Evolutionary conservation across 1,140 invertebrate species (phyloP).

Genomic region (Drosophila sp.): DNA sequence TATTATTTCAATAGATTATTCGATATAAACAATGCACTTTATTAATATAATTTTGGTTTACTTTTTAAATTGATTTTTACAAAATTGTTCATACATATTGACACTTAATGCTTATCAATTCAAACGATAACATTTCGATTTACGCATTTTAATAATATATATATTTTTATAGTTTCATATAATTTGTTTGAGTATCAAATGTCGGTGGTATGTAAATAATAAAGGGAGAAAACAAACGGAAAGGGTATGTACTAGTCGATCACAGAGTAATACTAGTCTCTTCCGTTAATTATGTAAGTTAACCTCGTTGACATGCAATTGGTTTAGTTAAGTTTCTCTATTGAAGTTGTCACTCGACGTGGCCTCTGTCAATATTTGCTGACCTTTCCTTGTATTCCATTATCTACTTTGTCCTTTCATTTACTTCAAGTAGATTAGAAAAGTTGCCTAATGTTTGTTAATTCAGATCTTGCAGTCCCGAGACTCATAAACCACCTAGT

Average conservation of each 20-base stretch:
- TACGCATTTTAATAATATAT: not conserved
- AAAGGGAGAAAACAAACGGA: not conserved
- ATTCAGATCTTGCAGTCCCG: not conserved
- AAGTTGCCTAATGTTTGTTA: conserved; percentile 14
- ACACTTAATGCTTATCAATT: too few relatives aligned
- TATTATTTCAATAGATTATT: too few relatives aligned
- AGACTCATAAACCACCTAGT: not conserved
- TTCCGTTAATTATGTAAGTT: conserved; percentile 43
- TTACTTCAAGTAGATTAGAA: conserved; percentile 25
- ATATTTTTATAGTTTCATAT: not conserved
- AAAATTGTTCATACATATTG: too few relatives aligned
- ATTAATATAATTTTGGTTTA: too few relatives aligned
- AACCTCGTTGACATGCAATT: conserved; percentile 17
- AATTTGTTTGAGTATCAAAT: not conserved
- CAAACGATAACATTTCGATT: too few relatives aligned
- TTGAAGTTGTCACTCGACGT: conserved; percentile 10
- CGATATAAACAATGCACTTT: too few relatives aligned
- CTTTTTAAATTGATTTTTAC: too few relatives aligned
- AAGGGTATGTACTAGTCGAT: not conserved
- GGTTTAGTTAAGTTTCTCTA: conserved; percentile 21
- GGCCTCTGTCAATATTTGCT: conserved; percentile 34
- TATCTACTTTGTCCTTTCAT: conserved; percentile 1
- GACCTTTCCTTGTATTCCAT: conserved; percentile 5
- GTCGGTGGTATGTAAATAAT: not conserved
- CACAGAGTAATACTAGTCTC: not conserved